Percentiles rank a stretch among this genome's conserved stretches.
Evolutionary conservation across 2,888 invertebrate species (phyloP).

Genomic region (Drosophila dives): DNA sequence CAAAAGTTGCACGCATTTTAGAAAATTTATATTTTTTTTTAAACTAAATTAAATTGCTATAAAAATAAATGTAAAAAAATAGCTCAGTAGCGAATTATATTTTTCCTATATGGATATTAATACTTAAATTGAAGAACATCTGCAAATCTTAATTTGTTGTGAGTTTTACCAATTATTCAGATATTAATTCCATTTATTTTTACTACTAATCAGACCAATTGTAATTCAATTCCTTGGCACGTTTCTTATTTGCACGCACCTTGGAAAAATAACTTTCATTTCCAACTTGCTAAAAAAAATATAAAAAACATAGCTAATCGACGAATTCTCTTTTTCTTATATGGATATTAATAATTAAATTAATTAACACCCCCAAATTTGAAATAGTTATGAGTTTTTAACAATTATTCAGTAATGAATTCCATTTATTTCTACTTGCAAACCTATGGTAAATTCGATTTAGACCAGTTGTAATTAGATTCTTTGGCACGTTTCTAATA

Average conservation of each 20-base stretch:
- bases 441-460: too few relatives aligned
- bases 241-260: not conserved
- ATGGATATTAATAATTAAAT: accelerated
- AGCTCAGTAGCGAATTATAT: not conserved
- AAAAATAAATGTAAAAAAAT: not conserved
- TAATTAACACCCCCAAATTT: not conserved
- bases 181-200: not conserved
- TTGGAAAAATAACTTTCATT: too few relatives aligned
- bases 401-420: not conserved
- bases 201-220: not conserved
- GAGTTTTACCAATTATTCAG: not conserved
- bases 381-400: not conserved
- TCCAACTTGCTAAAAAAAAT: not conserved
- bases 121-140: not conserved
- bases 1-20: too few relatives aligned
- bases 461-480: constrained; percentile 2
- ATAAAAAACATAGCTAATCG: not conserved
- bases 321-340: not conserved
- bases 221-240: constrained; percentile 3
- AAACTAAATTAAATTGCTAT: not conserved
- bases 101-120: accelerated
- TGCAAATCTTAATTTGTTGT: not conserved
- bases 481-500: not conserved
- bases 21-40: too few relatives aligned
- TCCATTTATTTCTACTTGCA: not conserved